Conservation (phyloP, 2,113 vertebrate genomes). For the Mus pahari region DNA sequence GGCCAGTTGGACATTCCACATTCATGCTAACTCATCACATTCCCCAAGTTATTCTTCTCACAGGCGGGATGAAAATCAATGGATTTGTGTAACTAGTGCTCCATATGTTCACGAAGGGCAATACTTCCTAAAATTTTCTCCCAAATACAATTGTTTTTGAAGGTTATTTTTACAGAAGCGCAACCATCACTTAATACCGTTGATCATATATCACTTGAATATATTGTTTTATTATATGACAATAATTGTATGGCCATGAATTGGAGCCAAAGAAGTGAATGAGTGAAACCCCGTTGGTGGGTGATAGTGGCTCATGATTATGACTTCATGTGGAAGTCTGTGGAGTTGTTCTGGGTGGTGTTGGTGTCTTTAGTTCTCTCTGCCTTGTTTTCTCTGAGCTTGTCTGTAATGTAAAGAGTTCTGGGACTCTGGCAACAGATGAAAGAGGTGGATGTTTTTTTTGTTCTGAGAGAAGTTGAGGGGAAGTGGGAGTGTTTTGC, state of each 20-base stretch:
- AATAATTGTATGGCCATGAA: constrained; percentile 22
- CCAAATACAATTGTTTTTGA: constrained; percentile 25
- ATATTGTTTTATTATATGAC: constrained; percentile 31
- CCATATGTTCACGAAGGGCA: not conserved
- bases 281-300: not conserved
- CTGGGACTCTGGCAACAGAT: constrained; percentile 60
- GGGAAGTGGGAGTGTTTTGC: constrained; percentile 59
- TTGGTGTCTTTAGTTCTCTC: not conserved
- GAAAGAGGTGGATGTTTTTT: constrained; percentile 60
- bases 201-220: constrained; percentile 17
- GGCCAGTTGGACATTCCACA: not conserved
- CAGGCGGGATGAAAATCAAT: not conserved
- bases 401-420: constrained; percentile 60
- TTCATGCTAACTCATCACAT: not conserved
- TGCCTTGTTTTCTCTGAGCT: not conserved
- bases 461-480: constrained; percentile 66
- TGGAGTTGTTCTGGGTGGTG: constrained; percentile 50
- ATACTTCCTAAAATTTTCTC: not conserved
- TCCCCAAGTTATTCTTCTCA: not conserved
- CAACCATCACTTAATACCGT: not conserved
- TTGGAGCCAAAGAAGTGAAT: constrained; percentile 10
- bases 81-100: constrained; percentile 3
- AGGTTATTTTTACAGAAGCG: constrained; percentile 45
- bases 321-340: constrained; percentile 28
- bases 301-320: not conserved